These are phyloP conservation scores for Piaya cayana DNA, from an alignment of 2,113 vertebrate genomes.

Conservation along the genomic window DNA sequence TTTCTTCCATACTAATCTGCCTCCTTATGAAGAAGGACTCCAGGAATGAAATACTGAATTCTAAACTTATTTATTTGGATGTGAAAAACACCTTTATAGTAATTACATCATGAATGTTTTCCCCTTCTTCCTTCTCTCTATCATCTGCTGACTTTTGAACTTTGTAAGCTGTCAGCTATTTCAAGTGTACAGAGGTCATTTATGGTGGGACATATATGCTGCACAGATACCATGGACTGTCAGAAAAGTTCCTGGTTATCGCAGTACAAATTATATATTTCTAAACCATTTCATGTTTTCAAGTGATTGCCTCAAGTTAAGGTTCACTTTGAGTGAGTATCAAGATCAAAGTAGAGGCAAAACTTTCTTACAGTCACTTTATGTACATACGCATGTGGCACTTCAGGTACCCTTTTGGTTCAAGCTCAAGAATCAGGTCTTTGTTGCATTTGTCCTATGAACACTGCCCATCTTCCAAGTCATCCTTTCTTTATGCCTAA, in stretches of 20 bases:
- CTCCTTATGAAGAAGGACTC: not conserved
- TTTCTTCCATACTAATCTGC: not conserved
- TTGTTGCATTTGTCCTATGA: not conserved
- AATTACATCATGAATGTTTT: not conserved
- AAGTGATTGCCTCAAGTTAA: not conserved
- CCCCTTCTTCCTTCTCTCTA: not conserved
- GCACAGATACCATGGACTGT: not conserved
- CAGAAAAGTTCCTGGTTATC: not conserved
- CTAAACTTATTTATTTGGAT: not conserved
- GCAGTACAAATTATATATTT: not conserved
- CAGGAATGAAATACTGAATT: not conserved
- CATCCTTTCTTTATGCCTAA: not conserved
- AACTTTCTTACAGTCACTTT: not conserved
- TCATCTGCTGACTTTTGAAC: not conserved
- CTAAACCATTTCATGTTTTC: not conserved
- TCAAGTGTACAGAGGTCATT: not conserved
- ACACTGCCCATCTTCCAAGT: not conserved
- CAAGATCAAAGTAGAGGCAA: not conserved
- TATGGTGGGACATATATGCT: not conserved
- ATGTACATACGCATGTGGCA: not conserved
- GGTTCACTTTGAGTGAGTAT: no score
- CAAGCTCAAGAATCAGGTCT: not conserved
- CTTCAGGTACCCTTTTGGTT: not conserved
- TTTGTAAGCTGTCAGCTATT: not conserved
- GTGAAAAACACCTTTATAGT: not conserved